A percentile compares a stretch with the other conserved stretches of the same genome.
Evolutionary conservation across 2,797 vertebrate genomes (phyloP).

Genomic region (Sarcophilus harrisii): DNA sequence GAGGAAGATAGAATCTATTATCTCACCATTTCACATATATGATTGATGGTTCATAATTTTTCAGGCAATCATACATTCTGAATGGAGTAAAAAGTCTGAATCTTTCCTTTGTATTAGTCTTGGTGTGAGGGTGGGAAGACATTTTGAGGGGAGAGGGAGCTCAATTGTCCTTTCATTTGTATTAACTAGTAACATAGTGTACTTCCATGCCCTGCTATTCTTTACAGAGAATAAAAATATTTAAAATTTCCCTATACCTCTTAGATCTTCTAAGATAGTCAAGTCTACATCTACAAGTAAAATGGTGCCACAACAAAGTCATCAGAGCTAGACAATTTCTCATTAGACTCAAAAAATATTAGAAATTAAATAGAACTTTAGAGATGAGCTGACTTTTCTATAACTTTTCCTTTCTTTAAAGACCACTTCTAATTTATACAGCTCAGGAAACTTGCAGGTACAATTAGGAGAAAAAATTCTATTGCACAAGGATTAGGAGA

Average conservation of each 20-base stretch:
- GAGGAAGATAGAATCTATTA: slow-evolving; percentile 2
- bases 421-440: slow-evolving; percentile 29
- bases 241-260: neutral
- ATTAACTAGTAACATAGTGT: slow-evolving; percentile 61
- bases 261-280: neutral
- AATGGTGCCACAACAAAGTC: neutral
- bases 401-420: neutral
- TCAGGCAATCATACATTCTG: slow-evolving; percentile 67
- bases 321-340: neutral
- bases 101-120: slow-evolving; percentile 40
- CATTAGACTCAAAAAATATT: neutral
- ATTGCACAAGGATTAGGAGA: neutral
- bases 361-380: neutral
- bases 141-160: slow-evolving; percentile 74
- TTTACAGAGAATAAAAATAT: slow-evolving; percentile 30
- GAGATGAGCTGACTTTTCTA: neutral
- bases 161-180: slow-evolving; percentile 53
- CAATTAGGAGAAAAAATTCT: neutral
- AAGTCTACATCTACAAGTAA: neutral
- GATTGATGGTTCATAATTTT: slow-evolving; percentile 56
- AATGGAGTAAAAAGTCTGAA: slow-evolving; percentile 62
- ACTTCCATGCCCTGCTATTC: neutral
- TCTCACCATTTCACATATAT: slow-evolving; percentile 54
- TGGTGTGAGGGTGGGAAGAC: slow-evolving; percentile 36
- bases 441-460: neutral